Percentiles rank a stretch among this genome's conserved stretches.
Evolutionary conservation across 2,113 vertebrate genomes (phyloP).

Genomic region (Salvelinus sp.): DNA sequence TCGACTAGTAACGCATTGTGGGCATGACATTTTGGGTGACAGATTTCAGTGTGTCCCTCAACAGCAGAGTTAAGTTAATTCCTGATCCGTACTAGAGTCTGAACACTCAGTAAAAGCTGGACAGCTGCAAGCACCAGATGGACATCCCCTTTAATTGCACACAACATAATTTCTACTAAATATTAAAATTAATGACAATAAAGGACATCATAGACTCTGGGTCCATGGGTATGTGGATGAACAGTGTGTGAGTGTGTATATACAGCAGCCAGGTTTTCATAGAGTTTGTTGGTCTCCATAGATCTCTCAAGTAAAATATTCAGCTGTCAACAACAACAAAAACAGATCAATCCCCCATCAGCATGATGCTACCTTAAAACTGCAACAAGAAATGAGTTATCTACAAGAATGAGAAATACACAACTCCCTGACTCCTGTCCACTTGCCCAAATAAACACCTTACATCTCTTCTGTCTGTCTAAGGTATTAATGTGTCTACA

Average conservation of each 20-base stretch:
- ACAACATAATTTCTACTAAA: not conserved
- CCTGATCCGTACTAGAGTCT: not conserved
- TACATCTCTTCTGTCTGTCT: no score
- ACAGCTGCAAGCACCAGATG: conserved; percentile 25
- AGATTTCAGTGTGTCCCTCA: no score
- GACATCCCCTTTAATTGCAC: conserved; percentile 2
- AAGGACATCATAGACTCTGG: not conserved
- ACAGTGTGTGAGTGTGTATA: not conserved
- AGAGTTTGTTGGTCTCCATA: not conserved
- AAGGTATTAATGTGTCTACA: no score
- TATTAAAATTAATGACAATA: conserved; percentile 9
- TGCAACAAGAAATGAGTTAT: no score
- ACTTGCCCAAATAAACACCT: no score
- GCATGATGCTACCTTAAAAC: no score
- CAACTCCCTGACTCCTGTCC: no score
- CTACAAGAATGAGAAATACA: no score
- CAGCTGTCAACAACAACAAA: not conserved
- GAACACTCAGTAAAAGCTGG: not conserved
- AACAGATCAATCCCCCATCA: no score
- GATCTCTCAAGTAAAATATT: not conserved
- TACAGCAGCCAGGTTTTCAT: not conserved
- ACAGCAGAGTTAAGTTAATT: no score
- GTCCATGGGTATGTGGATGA: not conserved
- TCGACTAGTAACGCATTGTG: no score
- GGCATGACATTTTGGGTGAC: no score